These are phyloP conservation scores for Epirrhoe tristata DNA, from an alignment of 2,888 invertebrate genomes.

Conservation along the genomic window DNA sequence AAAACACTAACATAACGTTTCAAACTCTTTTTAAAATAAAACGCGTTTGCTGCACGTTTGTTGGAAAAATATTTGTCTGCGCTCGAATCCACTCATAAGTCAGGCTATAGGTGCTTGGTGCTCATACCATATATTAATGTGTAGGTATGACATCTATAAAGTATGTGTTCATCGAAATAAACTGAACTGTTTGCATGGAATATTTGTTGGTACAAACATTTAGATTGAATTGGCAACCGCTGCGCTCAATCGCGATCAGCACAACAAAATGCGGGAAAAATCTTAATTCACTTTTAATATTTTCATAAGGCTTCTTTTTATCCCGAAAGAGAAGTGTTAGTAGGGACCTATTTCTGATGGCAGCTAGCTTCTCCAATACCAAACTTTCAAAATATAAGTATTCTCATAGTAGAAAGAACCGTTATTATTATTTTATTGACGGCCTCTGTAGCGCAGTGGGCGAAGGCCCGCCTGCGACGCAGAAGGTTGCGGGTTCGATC, in stretches of 20 bases:
- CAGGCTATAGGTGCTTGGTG: not conserved
- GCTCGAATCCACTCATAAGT: constrained; percentile 15
- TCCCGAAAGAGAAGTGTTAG: no score
- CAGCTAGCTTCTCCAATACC: no score
- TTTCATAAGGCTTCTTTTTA: not conserved
- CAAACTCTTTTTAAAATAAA: constrained; percentile 1
- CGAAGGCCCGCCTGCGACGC: no score
- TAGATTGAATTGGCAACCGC: constrained; percentile 18
- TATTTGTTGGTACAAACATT: constrained; percentile 13
- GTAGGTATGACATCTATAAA: constrained; percentile 3
- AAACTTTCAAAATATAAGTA: no score
- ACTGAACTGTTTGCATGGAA: constrained; percentile 12
- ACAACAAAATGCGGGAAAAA: not conserved
- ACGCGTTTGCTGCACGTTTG: constrained; percentile 11
- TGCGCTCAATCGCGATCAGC: not conserved
- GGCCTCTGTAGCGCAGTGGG: no score
- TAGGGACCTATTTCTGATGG: no score
- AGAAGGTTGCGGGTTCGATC: no score
- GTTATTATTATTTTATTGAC: no score
- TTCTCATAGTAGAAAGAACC: no score
- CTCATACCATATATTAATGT: not conserved
- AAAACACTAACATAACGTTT: not conserved
- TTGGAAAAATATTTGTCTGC: constrained; percentile 31
- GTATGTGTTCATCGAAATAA: constrained; percentile 9
- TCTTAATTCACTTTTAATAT: not conserved